Conservation (phyloP, 2,797 vertebrate genomes). For the Phrynocephalus forsythii region DNA sequence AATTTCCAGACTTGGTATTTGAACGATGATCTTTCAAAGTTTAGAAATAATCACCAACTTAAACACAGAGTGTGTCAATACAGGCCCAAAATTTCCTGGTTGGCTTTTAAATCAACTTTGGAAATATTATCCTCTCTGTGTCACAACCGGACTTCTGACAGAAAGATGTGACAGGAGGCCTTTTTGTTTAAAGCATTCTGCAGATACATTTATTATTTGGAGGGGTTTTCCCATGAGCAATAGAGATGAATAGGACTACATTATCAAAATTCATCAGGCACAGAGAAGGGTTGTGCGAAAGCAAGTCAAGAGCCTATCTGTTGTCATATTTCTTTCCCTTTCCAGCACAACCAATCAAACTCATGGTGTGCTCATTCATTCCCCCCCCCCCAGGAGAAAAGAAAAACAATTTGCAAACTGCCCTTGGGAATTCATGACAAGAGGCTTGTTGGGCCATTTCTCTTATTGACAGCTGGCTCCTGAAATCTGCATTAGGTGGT, state of each 20-base stretch:
- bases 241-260: constrained; percentile 44
- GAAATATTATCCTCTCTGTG: constrained; percentile 13
- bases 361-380: constrained; percentile 25
- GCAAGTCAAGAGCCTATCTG: constrained; percentile 25
- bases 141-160: constrained; percentile 23
- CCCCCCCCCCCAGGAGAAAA: constrained; percentile 6
- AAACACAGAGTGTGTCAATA: constrained; percentile 39
- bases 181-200: constrained; percentile 40
- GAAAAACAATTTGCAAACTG: constrained; percentile 58
- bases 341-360: constrained; percentile 45
- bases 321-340: constrained; percentile 27
- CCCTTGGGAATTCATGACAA: constrained; percentile 52
- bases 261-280: constrained; percentile 43
- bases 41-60: constrained; percentile 40
- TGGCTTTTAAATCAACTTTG: constrained; percentile 30
- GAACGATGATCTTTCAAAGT: constrained; percentile 17
- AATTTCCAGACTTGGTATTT: constrained; percentile 25
- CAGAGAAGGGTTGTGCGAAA: constrained; percentile 19
- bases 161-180: constrained; percentile 24
- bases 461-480: constrained; percentile 52
- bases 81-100: not conserved
- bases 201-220: constrained; percentile 39
- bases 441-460: constrained; percentile 31
- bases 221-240: constrained; percentile 24
- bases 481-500: constrained; percentile 38